Evolutionary conservation across 2,888 invertebrate species (phyloP).

Genomic region (Melikaiella ostensackeni): DNA sequence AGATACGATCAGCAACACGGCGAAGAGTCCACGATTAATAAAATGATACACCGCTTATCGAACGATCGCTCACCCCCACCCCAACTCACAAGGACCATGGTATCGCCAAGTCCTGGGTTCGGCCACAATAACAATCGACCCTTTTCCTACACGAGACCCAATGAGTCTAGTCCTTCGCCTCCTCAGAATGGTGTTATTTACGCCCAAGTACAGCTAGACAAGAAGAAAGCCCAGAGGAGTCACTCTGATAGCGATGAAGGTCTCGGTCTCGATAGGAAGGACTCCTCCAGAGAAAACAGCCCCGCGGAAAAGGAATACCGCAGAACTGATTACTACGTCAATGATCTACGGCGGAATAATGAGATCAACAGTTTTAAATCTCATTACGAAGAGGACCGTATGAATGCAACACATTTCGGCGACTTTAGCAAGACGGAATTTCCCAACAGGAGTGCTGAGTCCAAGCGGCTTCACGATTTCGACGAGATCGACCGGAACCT

Average conservation of each 20-base stretch:
- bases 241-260: slow-evolving; percentile 90
- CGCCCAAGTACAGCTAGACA: slow-evolving; percentile 83
- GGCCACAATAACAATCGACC: slow-evolving; percentile 87
- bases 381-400: slow-evolving; percentile 62
- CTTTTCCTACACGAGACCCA: slow-evolving; percentile 87
- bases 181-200: slow-evolving; percentile 84
- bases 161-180: slow-evolving; percentile 78
- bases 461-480: slow-evolving; percentile 69
- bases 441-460: slow-evolving; percentile 64
- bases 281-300: slow-evolving; percentile 73
- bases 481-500: slow-evolving; percentile 67
- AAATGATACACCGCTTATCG: slow-evolving; percentile 86
- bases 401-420: slow-evolving; percentile 56
- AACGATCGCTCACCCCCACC: slow-evolving; percentile 85
- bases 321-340: slow-evolving; percentile 67
- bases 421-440: slow-evolving; percentile 58
- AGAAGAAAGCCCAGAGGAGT: slow-evolving; percentile 79
- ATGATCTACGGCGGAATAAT: slow-evolving; percentile 68
- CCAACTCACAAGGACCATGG: slow-evolving; percentile 80
- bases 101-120: slow-evolving; percentile 81
- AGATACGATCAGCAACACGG: slow-evolving; percentile 67
- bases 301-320: slow-evolving; percentile 74
- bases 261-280: slow-evolving; percentile 83
- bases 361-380: slow-evolving; percentile 69
- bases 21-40: slow-evolving; percentile 82